Base-by-base conservation (phyloP, 1,140 invertebrate species). In the Brachionus rubens region DNA sequence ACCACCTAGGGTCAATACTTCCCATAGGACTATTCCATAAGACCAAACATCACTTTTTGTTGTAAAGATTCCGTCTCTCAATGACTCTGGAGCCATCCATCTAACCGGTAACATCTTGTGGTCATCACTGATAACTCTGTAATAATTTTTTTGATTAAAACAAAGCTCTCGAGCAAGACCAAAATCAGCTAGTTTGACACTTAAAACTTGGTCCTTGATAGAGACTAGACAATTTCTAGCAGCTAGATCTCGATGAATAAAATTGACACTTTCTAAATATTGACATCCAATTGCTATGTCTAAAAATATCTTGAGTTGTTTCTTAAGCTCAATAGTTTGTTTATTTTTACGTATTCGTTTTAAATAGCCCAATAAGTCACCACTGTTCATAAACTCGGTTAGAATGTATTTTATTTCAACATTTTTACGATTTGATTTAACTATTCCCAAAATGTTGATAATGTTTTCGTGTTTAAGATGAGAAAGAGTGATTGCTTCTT, bases 21-120 rank as follows among this genome's bases (percentile, higher is more conserved):
- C 93, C 93, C 93, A 96, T 0, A 96, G 85, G 0, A 95, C 90
- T 0, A 96, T 91, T 0, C 93, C 93, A 79, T 90, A 95, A 0
- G 91, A 91, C 93, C 93, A 96, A 1, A 94, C 90, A 80, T 95
- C 93, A 0, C 91, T 92, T 85, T 95, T 92, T 2, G 92, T 87
- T 0, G 92, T 94, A 80, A 94, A 95, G 33, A 91, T 87, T 7
- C 92, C 92, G 80, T 92, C 93, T 70, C 93, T 88, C 14, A 95
- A 89, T 79, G 91, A 91, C 84, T 96, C 93, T 0, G 92, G 92
- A 0, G 92, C 90, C 93, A 95, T 94, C 93, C 93, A 96, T 16
- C 93, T 87, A 0, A 95, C 90, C 3, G 93, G 93, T 77, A 95
- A 85, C 79, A 92, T 21, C 47, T 54, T 72, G 19, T 48, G 26